Evolutionary conservation across 1,140 invertebrate genomes (phyloP), one percentile per base, ranked within the genome.

Genomic region (Eupristina koningsbergeri): DNA sequence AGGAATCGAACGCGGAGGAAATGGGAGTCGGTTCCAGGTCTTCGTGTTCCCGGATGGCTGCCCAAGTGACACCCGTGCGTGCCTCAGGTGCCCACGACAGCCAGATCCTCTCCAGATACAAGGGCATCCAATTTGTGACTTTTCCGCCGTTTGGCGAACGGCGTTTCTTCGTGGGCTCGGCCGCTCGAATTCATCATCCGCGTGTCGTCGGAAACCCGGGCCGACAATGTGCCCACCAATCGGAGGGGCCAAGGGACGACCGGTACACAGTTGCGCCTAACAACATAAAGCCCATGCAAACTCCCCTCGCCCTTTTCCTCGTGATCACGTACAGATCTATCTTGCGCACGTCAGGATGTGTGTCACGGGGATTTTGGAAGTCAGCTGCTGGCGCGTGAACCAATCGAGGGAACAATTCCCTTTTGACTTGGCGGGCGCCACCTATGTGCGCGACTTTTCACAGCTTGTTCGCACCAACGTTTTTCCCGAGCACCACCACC

Each of bases 141-240:
- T 86, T 87, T 85, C 69, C 86, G 80, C 82, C 41, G 74, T 81
- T 81, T 31, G 71, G 69, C 83, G 45, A 78, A 73, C 47, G 61
- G 67, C 63, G 41, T 39, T 31, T 81, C n/a, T n/a, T n/a, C 31
- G n/a, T 26, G 9, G n/a, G 73, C n/a, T 73, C 69, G 61, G 45
- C 74, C 31, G 80, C 73, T 69, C 79, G 85, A 86, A 88, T 88
- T 88, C 86, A 88, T 88, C 87, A 88, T 87, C 86, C 69, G 67
- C 84, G 82, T 86, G 87, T 88, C 87, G 85, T 86, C 87, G 85
- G 47, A 73, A 86, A 81, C 64, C 83, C 77, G 53, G 84, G 58
- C 78, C 84, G 75, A 86, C 83, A 84, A 84, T 84, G 61, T 64
- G 76, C 26, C 34, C 47, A 71, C 73, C 41, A 53, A 64, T 64